phyloP scores from a whole-genome alignment of 1,140 invertebrate species.

The Liolophura sinensis region DNA sequence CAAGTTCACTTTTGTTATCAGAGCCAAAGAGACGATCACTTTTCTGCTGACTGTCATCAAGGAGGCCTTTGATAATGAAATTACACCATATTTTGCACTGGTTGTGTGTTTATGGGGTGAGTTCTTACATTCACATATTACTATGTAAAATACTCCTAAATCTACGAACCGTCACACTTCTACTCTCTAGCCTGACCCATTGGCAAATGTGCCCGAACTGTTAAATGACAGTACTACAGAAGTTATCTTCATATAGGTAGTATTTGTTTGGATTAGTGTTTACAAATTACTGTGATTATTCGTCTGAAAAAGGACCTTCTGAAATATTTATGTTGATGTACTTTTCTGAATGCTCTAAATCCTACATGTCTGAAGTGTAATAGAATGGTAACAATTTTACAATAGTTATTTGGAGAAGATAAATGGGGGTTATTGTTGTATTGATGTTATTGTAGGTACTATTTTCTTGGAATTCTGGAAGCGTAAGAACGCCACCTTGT shows the following conservation, averaged over 20 bases:
- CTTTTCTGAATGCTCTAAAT: background rate
- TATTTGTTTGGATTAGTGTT: no score
- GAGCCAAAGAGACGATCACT: conserved; percentile 15
- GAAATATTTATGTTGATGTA: background rate
- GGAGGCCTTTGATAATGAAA: conserved; percentile 55
- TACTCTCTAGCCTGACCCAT: no score
- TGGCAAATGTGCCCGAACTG: no score
- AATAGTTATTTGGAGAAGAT: background rate
- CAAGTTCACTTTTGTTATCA: conserved; percentile 21
- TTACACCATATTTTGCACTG: conserved; percentile 58
- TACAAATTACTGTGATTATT: no score
- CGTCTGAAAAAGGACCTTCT: background rate
- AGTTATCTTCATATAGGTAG: no score
- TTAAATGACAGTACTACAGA: no score
- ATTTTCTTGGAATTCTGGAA: conserved; percentile 62
- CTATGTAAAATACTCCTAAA: no score
- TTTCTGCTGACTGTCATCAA: conserved; percentile 38
- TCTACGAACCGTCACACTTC: no score
- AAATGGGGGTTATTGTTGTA: background rate
- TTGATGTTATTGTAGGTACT: conserved; percentile 52
- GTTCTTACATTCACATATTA: no score
- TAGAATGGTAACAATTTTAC: background rate
- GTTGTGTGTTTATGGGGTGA: conserved; percentile 61
- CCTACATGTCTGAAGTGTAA: background rate
- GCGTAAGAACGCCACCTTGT: conserved; percentile 49